Base-by-base conservation (phyloP, 1,140 invertebrate species). In the Drosophila trapezifrons region DNA sequence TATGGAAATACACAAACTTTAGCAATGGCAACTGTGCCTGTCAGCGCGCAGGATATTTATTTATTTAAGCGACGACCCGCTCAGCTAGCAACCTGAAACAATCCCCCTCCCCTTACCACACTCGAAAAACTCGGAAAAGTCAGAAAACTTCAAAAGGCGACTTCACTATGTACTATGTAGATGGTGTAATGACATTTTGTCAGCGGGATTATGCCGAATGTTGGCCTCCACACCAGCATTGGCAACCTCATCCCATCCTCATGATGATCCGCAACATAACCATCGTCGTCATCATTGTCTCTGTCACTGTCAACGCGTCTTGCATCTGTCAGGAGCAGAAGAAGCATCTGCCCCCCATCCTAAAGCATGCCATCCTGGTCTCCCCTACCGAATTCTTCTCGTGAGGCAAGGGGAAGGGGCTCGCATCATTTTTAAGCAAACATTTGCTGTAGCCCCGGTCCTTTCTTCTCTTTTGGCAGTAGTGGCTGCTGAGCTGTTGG, bases 161-260 rank as follows among this genome's bases (percentile, higher is more conserved):
- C 69, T 76, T 65, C 49, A 76, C 43, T 76, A 71, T 42, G 66
- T 71, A 72, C 46, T 80, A 71, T 70, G 67, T 71, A 74, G 77
- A 70, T 82, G 63, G 84, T 90, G 84, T 89, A 89, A 89, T 84
- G 84, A 89, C 84, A 89, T 89, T 72, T 89, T 80, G 80, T 89
- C 84, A 84, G 77, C 67, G 66, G 47, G 75, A 86, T 79, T 76
- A 89, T 79, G 66, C 72, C 84, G 60, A 83, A 73, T 81, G 79
- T 63, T 57, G 78, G 76, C 66, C 60, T 51, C 56, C 52, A 40
- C 18, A 45, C n/a, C 12, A 35, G 42, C 56, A 27, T 46, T 45
- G 22, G 15, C 43, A 32, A 13, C n/a, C 9, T 60, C 35, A 43
- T 49, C 59, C 40, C 64, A 27, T 38, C 37, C 29, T 37, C 56